A percentile compares a stretch with the other conserved stretches of the same genome.
Conservation (phyloP, 2,797 vertebrate species). For the Octomys mimax region DNA sequence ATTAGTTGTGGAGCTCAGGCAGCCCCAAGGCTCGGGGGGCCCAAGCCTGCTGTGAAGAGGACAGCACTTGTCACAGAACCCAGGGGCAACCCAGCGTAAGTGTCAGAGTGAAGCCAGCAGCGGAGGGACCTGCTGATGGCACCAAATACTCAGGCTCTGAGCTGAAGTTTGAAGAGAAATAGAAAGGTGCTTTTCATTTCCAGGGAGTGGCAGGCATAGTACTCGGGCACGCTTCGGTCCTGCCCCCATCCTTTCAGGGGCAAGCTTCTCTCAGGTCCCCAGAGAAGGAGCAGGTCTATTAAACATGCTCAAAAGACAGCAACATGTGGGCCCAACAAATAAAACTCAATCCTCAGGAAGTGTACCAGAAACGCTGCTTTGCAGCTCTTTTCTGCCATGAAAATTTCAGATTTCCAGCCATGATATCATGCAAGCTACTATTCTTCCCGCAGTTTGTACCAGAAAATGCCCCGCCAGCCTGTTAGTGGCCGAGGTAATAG, state of each 20-base stretch:
- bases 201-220: background rate
- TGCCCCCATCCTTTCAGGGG: background rate
- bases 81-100: background rate
- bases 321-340: background rate
- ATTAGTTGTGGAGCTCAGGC: slow-evolving; percentile 51
- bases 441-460: background rate
- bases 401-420: background rate
- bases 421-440: background rate
- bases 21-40: background rate
- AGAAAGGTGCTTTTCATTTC: background rate
- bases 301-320: background rate
- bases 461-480: too few species aligned
- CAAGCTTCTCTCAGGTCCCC: background rate
- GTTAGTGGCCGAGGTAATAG: too few species aligned
- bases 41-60: slow-evolving; percentile 10
- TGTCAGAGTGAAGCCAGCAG: background rate
- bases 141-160: slow-evolving; percentile 2
- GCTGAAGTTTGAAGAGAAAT: slow-evolving; percentile 46
- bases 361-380: background rate
- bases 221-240: background rate
- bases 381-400: background rate
- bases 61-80: background rate
- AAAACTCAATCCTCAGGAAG: background rate
- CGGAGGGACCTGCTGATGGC: background rate
- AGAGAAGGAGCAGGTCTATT: background rate